Evolutionary conservation across 2,888 invertebrate species (phyloP), one percentile per base, ranked within the genome.

Genomic region (Synanthedon myopaeformis): DNA sequence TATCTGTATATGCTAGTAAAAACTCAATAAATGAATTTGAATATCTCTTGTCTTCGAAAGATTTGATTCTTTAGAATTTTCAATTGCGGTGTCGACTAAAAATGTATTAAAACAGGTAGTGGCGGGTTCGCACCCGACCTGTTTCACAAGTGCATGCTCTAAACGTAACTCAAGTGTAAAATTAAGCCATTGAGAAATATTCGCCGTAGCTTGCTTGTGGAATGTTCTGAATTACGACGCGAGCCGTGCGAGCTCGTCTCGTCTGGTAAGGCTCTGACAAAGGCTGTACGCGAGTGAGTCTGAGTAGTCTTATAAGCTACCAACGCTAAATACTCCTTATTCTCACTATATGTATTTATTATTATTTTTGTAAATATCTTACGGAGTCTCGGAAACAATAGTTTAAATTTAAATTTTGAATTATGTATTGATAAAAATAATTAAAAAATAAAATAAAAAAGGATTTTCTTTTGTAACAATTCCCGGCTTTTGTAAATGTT

Each of bases 101-200:
- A 45, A 45, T 45, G 14, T 35, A 45, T 45, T 45, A 45, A 45
- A 45, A 45, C 14, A 45, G 13, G 11, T 12, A 11, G n/a, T 45
- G 45, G 45, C 45, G 14, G n/a, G 45, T 45, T 45, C 45, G 11
- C 45, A 45, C 45, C 45, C 13, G 45, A 45, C 45, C 45, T 45
- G 45, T 45, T 12, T 45, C 45, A 45, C 45, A 14, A 45, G 45
- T 14, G 14, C 14, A 45, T 14, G n/a, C 13, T 45, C 45, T 14
- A 45, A 60, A 58, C 59, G 63, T 62, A 65, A 59, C 58, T 70
- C 63, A 67, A 76, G 74, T 67, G 66, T 65, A 68, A 70, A 75
- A 76, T 74, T 74, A 71, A 70, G 63, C 67, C 61, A 68, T 70
- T 66, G 69, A 70, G 69, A 67, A 67, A 64, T 58, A 57, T 68